Evolutionary conservation across 2,113 vertebrate species (phyloP), one percentile per base, ranked within the genome.

Genomic region (Eidolon helvum): DNA sequence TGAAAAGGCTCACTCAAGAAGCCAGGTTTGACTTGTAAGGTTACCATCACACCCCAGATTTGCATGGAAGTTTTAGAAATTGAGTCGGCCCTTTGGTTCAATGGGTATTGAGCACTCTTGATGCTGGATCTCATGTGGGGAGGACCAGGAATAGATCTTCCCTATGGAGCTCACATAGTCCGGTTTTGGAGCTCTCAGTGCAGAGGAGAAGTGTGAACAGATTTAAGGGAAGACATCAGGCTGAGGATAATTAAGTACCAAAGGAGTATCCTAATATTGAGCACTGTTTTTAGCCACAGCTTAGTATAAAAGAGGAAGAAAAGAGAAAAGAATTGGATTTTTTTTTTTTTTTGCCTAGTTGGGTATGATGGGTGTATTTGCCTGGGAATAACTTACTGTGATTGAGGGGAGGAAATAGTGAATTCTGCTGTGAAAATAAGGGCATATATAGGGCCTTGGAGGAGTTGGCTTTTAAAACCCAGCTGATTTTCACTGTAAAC

Each of bases 401-500:
- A 77, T 45, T 96, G 63, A 80, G 75, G 59, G 80, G 69, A 90
- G 90, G 65, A 96, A 90, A 57, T 61, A 59, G 77, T 75, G 59
- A 91, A 74, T 83, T 74, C 87, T 91, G 21, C 22, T 91, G 48
- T 91, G 91, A 91, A 95, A 97, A 91, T 86, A 74, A 55, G 66
- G n/a, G 11, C n/a, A 26, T n/a, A 48, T 40, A 55, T 63, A 91
- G 33, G n/a, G 28, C 55, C 72, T 69, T 1, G 0, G 77, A 80
- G 57, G 68, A 89, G 24, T 1, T 68, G 43, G 19, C n/a, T 93
- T 94, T 55, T 43, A n/a, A 96, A 95, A 93, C 72, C 10, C 33
- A 61, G 28, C 24, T 61, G 82, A 75, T 74, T 89, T 77, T 86
- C n/a, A n/a, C 63, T 86, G 33, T 63, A 82, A 94, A 85, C 45